A percentile compares a stretch with the other conserved stretches of the same genome.
These are phyloP conservation scores for Scaptomyza tumidula DNA, from an alignment of 2,888 invertebrate genomes.

Conservation along the genomic window DNA sequence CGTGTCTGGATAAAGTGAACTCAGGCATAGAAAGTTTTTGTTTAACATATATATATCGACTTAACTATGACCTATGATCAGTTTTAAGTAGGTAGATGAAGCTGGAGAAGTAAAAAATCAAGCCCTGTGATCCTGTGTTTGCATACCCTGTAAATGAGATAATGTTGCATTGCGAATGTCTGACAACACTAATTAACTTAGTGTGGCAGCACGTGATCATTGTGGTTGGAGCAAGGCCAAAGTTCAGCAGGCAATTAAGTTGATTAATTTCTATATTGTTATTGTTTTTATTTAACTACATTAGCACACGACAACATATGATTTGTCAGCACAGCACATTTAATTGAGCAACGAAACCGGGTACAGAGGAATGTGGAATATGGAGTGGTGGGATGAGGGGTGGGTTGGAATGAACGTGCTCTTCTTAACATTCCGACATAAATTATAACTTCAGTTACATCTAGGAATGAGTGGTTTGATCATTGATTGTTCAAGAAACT, in stretches of 20 bases:
- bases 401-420: constrained; percentile 44
- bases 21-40: too few relatives aligned
- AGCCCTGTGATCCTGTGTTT: too few relatives aligned
- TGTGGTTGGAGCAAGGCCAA: constrained; percentile 16
- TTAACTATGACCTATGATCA: too few relatives aligned
- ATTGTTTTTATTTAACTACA: constrained; percentile 18
- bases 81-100: too few relatives aligned
- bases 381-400: background rate
- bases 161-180: background rate
- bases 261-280: constrained; percentile 53
- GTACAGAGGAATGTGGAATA: background rate
- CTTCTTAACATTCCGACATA: constrained; percentile 30
- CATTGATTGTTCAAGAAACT: too few relatives aligned
- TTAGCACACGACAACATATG: constrained; percentile 15
- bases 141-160: constrained; percentile 6
- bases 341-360: constrained; percentile 22
- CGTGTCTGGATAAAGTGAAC: background rate
- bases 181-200: constrained; percentile 15
- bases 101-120: too few relatives aligned
- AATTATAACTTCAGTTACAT: too few relatives aligned
- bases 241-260: constrained; percentile 63
- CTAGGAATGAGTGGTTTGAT: too few relatives aligned
- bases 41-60: too few relatives aligned
- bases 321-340: constrained; percentile 32
- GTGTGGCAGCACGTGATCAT: constrained; percentile 7